A percentile compares a stretch with the other conserved stretches of the same genome.
Conservation (phyloP, 1,140 invertebrate genomes). For the Muscidifurax raptorellus region DNA sequence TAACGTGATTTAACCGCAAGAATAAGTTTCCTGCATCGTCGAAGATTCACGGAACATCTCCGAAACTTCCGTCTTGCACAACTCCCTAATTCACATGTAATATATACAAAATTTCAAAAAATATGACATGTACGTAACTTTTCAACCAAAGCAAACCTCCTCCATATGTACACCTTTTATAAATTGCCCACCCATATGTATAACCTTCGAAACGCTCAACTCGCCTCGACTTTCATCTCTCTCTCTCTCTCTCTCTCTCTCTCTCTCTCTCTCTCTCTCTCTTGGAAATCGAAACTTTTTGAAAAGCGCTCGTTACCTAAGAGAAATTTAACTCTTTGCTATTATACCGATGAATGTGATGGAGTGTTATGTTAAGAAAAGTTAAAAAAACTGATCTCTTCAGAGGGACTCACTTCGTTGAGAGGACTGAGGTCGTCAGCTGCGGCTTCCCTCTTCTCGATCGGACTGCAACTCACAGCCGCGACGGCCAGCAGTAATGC, state of each 20-base stretch:
- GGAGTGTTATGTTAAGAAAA: not conserved
- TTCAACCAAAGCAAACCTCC: too few relatives aligned
- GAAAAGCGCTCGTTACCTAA: constrained; percentile 35
- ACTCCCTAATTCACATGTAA: not conserved
- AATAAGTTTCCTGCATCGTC: too few relatives aligned
- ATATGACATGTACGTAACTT: too few relatives aligned
- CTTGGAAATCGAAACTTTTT: constrained; percentile 32
- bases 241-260: constrained; percentile 18
- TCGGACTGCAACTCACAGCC: constrained; percentile 60
- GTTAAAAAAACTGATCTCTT: not conserved
- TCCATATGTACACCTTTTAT: too few relatives aligned
- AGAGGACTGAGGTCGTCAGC: constrained; percentile 68
- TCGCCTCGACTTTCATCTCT: not conserved
- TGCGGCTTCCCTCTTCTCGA: constrained; percentile 66
- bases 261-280: constrained; percentile 39
- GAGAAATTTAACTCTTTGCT: constrained; percentile 20
- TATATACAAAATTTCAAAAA: not conserved
- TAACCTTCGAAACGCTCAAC: constrained; percentile 33
- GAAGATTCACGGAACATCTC: not conserved
- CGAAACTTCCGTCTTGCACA: not conserved
- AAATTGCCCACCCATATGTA: not conserved
- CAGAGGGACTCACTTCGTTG: constrained; percentile 69
- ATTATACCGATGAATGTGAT: not conserved
- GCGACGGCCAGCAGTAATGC: constrained; percentile 59
- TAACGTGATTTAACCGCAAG: not conserved